Conservation (phyloP, 2,888 invertebrate genomes). For the Eledone cirrhosa region DNA sequence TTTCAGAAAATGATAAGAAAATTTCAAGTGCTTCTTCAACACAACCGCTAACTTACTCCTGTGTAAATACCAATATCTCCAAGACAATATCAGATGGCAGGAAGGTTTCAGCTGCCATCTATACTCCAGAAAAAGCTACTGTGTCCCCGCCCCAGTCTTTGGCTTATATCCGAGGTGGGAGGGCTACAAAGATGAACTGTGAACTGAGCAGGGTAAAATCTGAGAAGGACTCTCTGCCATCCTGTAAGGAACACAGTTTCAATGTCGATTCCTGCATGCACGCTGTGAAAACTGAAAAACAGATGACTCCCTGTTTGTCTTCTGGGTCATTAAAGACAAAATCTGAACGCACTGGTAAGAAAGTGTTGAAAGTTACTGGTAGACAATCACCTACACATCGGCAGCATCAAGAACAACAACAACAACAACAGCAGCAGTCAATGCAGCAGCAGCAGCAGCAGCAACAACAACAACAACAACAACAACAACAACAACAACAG, state of each 20-base stretch:
- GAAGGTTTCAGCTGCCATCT: conserved; percentile 17
- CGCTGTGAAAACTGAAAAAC: conserved; percentile 6
- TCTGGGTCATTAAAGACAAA: not conserved
- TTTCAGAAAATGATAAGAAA: conserved; percentile 15
- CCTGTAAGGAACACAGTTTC: not conserved
- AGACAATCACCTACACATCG: not conserved
- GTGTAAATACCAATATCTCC: not conserved
- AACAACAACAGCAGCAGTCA: not conserved
- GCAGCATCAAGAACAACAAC: not conserved
- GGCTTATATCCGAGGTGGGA: not conserved
- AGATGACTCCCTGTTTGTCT: not conserved
- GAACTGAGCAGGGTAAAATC: conserved; percentile 3
- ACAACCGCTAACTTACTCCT: conserved; percentile 20
- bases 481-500: not conserved
- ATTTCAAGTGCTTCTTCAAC: not conserved
- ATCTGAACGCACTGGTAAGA: conserved; percentile 4
- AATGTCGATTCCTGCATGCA: conserved; percentile 7
- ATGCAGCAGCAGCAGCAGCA: conserved; percentile 1
- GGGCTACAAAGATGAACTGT: not conserved
- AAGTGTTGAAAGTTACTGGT: conserved; percentile 8
- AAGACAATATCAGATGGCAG: conserved; percentile 7
- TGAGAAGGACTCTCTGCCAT: not conserved
- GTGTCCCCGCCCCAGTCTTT: not conserved
- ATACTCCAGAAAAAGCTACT: conserved; percentile 25
- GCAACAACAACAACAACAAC: not conserved